A percentile compares a stretch with the other conserved stretches of the same genome.
These are phyloP conservation scores for Apodemia arnacis DNA, from an alignment of 2,888 invertebrate species.

Conservation along the genomic window DNA sequence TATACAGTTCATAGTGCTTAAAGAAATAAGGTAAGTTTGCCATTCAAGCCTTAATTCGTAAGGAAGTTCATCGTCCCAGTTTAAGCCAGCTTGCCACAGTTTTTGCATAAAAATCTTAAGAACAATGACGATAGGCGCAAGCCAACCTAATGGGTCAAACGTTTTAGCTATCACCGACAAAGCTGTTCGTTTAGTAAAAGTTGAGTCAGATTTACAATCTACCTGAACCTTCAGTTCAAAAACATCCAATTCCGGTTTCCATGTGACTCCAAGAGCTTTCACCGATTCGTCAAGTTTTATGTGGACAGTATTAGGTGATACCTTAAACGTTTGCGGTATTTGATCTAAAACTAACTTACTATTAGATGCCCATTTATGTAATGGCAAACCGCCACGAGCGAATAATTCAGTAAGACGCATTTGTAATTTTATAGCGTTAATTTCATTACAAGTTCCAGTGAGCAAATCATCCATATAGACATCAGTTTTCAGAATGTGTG, in stretches of 20 bases:
- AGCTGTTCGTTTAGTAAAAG: conserved; percentile 35
- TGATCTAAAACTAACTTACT: conserved; percentile 15
- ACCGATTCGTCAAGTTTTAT: too few species aligned
- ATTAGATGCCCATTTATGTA: conserved; percentile 35
- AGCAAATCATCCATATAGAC: too few species aligned
- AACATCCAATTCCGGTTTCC: too few species aligned
- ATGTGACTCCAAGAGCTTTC: too few species aligned
- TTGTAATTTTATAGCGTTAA: too few species aligned
- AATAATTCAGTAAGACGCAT: neutral
- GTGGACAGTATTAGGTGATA: too few species aligned
- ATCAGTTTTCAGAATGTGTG: neutral
- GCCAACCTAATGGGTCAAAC: conserved; percentile 54
- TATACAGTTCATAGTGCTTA: neutral
- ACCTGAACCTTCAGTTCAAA: too few species aligned
- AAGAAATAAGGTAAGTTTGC: conserved; percentile 20
- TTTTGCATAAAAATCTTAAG: conserved; percentile 52
- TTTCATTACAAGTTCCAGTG: too few species aligned
- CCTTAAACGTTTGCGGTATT: neutral
- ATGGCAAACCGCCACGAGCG: conserved; percentile 14
- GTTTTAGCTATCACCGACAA: conserved; percentile 42
- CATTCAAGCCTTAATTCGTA: conserved; percentile 31
- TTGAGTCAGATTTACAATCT: too few species aligned
- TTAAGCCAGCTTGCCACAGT: conserved; percentile 48
- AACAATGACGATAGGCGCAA: conserved; percentile 35
- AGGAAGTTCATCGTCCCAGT: conserved; percentile 53